These are phyloP conservation scores for Phalloptychus januarius DNA, from an alignment of 2,797 vertebrate species.

Conservation along the genomic window DNA sequence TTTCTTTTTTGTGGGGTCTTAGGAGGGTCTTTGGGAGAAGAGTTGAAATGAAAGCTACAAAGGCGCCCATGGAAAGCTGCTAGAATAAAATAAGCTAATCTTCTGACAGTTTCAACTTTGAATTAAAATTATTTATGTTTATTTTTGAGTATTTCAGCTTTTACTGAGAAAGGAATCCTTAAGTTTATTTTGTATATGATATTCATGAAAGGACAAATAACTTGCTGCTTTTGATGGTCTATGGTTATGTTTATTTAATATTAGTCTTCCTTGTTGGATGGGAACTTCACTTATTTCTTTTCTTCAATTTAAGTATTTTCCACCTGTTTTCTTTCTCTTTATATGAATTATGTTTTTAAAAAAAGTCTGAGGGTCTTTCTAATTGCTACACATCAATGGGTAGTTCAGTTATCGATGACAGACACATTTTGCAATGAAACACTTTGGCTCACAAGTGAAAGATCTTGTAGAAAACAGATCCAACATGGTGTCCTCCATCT, in stretches of 20 bases:
- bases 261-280: conserved; percentile 57
- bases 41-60: conserved; percentile 39
- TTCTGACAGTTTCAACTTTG: conserved; percentile 31
- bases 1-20: conserved; percentile 25
- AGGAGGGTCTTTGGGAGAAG: conserved; percentile 14
- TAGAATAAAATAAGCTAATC: conserved; percentile 65
- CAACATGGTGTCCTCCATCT: conserved; percentile 59
- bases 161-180: background rate
- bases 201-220: background rate
- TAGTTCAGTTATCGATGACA: conserved; percentile 36
- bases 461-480: conserved; percentile 32
- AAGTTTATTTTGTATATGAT: background rate
- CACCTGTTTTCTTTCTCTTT: conserved; percentile 17
- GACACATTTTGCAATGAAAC: conserved; percentile 41
- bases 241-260: conserved; percentile 66
- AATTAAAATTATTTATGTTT: background rate
- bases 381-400: conserved; percentile 14
- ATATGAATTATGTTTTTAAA: conserved; percentile 28
- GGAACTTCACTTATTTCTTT: conserved; percentile 47
- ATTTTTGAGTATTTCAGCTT: background rate
- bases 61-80: conserved; percentile 60
- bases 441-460: conserved; percentile 36
- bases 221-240: conserved; percentile 29
- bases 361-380: conserved; percentile 13
- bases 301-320: conserved; percentile 33